Percentiles rank a stretch among this genome's conserved stretches.
phyloP scores from a whole-genome alignment of 2,113 vertebrate species.

The Sorex fumeus region DNA sequence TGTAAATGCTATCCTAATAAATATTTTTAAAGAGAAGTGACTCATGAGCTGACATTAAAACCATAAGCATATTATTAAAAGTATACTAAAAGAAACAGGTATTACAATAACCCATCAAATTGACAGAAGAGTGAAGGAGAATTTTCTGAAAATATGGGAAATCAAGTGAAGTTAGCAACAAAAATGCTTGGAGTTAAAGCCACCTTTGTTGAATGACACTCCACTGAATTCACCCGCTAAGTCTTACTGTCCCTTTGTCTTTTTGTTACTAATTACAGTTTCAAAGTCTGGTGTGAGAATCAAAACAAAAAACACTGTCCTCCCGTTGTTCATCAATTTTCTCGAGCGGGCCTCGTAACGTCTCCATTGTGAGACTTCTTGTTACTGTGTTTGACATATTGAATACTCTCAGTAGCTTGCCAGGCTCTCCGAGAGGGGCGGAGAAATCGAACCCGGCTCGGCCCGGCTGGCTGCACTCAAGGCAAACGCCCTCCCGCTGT shows the following conservation, averaged over 20 bases:
- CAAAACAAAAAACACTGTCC: no score
- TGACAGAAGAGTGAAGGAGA: neutral
- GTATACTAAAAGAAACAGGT: neutral
- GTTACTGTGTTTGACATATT: no score
- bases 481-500: no score
- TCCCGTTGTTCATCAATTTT: no score
- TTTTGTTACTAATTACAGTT: conserved; percentile 15
- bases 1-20: neutral
- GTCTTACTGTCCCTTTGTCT: neutral
- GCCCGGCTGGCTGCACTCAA: no score
- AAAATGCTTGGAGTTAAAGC: neutral
- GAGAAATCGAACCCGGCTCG: no score
- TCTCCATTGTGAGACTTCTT: no score
- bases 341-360: no score
- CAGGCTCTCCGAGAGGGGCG: no score
- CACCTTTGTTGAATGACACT: neutral
- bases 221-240: neutral
- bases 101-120: neutral
- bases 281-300: neutral
- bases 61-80: neutral
- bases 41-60: conserved; percentile 10
- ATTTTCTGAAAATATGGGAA: neutral
- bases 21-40: neutral
- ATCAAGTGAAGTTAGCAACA: neutral
- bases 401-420: no score